Evolutionary conservation across 2,113 vertebrate species (phyloP), one percentile per base, ranked within the genome.

Genomic region (Dicrurus megarhynchus): DNA sequence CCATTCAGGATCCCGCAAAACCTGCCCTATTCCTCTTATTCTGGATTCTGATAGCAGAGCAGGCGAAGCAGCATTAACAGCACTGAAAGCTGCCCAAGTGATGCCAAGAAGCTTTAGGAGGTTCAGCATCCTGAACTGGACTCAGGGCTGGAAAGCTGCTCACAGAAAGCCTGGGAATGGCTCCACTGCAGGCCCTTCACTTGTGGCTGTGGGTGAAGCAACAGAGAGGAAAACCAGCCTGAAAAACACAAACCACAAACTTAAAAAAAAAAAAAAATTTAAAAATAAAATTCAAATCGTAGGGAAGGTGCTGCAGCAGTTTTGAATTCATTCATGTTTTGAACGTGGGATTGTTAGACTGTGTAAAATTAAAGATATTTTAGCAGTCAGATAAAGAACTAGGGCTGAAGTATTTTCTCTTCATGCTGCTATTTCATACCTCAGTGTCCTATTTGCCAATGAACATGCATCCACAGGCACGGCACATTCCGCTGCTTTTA

Each of bases 1-100:
- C 49, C 6, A 0, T 47, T 42, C 3, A 1, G 44, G 23, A 20
- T 16, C 13, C 23, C 47, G 3, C 1, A 1, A 78, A 91, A 59
- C 57, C 61, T 19, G 32, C 33, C 30, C 24, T 30, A 6, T 59
- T 33, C 14, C 37, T 44, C 46, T 52, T 24, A 28, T 13, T 55
- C 30, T 44, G 59, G 16, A 57, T 64, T 55, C 41, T 53, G 21
- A 32, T 30, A 32, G 39, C 61, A 83, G 35, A 61, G 74, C 63
- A 69, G 56, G 53, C 50, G 33, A 55, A 84, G n/a, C 4, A 2
- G 42, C 26, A 23, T 7, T 19, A 57, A 12, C 35, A 71, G 50
- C 77, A 39, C 67, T 11, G 47, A 49, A 35, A 61, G 50, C 35
- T 91, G 74, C 70, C 3, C 1, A 53, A 69, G 50, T 7, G 32